phyloP scores from a whole-genome alignment of 2,797 vertebrate genomes.

The Phrynocephalus forsythii region DNA sequence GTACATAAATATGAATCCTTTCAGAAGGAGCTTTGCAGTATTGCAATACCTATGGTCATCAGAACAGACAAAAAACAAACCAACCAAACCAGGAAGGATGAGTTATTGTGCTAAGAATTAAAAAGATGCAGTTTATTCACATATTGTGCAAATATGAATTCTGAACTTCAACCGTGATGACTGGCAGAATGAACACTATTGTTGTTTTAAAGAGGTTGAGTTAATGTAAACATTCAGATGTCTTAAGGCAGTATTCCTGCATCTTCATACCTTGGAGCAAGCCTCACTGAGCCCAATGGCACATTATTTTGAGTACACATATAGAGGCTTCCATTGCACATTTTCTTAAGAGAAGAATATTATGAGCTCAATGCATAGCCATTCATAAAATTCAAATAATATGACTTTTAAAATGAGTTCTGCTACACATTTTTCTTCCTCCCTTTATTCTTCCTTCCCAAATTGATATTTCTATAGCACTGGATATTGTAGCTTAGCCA shows the following conservation, averaged over 20 bases:
- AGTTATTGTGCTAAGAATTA: conserved; percentile 11
- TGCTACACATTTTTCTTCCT: not conserved
- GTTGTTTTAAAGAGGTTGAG: conserved; percentile 8
- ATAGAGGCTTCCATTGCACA: not conserved
- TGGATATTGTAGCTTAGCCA: not conserved
- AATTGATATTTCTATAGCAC: conserved; percentile 36
- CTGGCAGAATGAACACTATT: conserved; percentile 4
- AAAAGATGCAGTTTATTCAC: not conserved
- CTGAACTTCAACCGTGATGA: conserved; percentile 26
- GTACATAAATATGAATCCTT: not conserved
- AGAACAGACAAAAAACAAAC: conserved; percentile 24
- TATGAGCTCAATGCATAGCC: conserved; percentile 3
- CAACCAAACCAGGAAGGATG: conserved; percentile 9
- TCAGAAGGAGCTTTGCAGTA: conserved; percentile 3
- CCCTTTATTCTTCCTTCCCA: not conserved
- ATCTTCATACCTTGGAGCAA: not conserved
- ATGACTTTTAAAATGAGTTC: conserved; percentile 12
- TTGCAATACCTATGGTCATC: conserved; percentile 31
- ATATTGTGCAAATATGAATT: conserved; percentile 22
- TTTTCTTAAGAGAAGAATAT: conserved; percentile 23
- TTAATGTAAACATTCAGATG: not conserved
- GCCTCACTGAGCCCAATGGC: not conserved
- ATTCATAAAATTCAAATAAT: not conserved
- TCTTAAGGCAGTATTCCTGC: not conserved
- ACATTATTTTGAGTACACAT: not conserved